phyloP scores from a whole-genome alignment of 2,797 vertebrate genomes.

The Sebastes alutus region DNA sequence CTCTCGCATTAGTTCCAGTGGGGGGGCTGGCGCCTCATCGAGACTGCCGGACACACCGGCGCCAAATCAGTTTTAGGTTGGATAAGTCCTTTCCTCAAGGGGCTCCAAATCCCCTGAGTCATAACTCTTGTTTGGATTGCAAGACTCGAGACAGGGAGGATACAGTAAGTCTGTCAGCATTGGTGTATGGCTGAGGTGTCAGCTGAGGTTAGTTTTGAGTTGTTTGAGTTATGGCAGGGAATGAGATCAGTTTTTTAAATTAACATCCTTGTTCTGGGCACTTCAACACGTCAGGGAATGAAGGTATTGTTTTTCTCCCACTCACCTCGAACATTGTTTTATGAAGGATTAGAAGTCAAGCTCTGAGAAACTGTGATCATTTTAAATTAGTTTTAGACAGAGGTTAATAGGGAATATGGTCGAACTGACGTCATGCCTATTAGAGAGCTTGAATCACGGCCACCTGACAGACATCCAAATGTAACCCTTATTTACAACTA shows the following conservation, averaged over 20 bases:
- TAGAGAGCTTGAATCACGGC: background rate
- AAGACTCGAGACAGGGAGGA: background rate
- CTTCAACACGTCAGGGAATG: background rate
- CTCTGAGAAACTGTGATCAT: background rate
- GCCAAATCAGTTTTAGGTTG: conserved; percentile 36
- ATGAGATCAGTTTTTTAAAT: background rate
- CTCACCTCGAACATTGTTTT: background rate
- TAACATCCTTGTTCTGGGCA: background rate
- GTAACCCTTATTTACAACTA: background rate
- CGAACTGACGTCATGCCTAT: background rate
- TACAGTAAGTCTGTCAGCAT: background rate
- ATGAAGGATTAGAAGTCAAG: background rate
- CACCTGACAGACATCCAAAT: background rate
- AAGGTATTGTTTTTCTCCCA: background rate
- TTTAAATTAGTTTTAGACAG: background rate
- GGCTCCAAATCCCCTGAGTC: conserved; percentile 30
- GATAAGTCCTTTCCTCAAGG: conserved; percentile 26
- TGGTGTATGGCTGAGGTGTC: background rate
- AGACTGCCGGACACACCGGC: conserved; percentile 4
- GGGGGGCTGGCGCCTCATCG: conserved; percentile 21
- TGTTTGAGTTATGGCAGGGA: background rate
- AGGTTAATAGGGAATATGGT: background rate
- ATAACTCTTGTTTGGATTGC: conserved; percentile 38
- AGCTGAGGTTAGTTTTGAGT: background rate
- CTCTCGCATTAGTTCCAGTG: conserved; percentile 29